phyloP scores from a whole-genome alignment of 30 jellyfish, hydroid and myxozoan genomes.

The Nemopilema nomurai region DNA sequence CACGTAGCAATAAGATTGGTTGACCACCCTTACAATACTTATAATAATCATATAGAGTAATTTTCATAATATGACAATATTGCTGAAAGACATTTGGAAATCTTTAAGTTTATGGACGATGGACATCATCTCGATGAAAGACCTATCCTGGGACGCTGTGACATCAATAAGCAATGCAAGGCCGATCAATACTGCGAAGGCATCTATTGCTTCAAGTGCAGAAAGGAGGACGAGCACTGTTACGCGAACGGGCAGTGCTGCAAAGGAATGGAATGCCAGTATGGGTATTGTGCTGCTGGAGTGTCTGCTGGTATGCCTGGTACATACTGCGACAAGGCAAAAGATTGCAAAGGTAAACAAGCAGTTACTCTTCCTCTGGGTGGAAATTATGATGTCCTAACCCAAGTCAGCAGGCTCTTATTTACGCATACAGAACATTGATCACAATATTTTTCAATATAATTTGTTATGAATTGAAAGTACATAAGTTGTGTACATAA shows the following conservation, averaged over 20 bases:
- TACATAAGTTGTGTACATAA: too few relatives aligned
- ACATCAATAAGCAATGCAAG: constrained; percentile 73
- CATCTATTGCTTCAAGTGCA: constrained; percentile 76
- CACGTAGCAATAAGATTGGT: too few relatives aligned
- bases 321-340: constrained; percentile 84
- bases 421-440: too few relatives aligned
- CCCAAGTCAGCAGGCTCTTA: too few relatives aligned
- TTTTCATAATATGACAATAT: too few relatives aligned
- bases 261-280: constrained; percentile 90
- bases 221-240: constrained; percentile 80
- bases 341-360: constrained; percentile 85
- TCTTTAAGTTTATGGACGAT: constrained; percentile 39
- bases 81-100: not conserved
- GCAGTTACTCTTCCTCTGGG: constrained; percentile 10
- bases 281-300: constrained; percentile 85
- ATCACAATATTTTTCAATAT: too few relatives aligned
- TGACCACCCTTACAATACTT: too few relatives aligned
- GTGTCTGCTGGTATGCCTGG: constrained; percentile 94
- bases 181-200: constrained; percentile 90
- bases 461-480: too few relatives aligned
- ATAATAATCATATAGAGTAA: too few relatives aligned
- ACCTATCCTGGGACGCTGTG: constrained; percentile 88
- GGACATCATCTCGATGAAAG: constrained; percentile 74
- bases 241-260: constrained; percentile 93
- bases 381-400: not conserved